A percentile compares a stretch with the other conserved stretches of the same genome.
These are phyloP conservation scores for Mungos mungo DNA, from an alignment of 2,113 vertebrate species.

Conservation along the genomic window DNA sequence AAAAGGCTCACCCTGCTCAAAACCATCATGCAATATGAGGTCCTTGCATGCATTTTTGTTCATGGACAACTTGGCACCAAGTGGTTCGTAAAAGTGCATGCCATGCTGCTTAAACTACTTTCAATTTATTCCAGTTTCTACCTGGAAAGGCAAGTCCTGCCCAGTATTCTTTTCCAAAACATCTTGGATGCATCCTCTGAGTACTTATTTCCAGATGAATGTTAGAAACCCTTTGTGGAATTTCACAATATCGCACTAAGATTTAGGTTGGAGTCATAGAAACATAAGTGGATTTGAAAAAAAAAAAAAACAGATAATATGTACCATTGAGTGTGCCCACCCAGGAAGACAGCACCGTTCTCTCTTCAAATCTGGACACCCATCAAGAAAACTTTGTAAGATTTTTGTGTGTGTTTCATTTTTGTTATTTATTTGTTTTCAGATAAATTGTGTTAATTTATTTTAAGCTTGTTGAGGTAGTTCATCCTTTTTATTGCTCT, in stretches of 20 bases:
- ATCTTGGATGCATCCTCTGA: too few relatives aligned
- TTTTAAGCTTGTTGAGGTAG: constrained; percentile 2
- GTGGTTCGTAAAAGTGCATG: not conserved
- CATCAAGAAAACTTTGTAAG: too few relatives aligned
- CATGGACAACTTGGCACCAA: not conserved
- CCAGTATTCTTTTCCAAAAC: too few relatives aligned
- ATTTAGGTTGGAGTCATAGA: not conserved
- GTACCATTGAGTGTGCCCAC: too few relatives aligned
- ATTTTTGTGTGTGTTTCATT: too few relatives aligned
- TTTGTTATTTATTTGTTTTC: constrained; percentile 38
- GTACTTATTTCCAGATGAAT: too few relatives aligned
- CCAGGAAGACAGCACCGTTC: too few relatives aligned
- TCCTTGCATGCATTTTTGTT: not conserved
- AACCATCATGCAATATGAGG: too few relatives aligned
- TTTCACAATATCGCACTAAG: not conserved
- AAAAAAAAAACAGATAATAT: not conserved
- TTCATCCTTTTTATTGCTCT: constrained; percentile 21
- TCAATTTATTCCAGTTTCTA: too few relatives aligned
- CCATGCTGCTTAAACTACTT: not conserved
- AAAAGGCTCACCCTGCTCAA: not conserved
- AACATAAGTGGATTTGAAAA: not conserved
- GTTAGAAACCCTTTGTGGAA: not conserved
- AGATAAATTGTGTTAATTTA: not conserved
- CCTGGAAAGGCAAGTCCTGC: too few relatives aligned
- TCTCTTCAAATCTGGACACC: too few relatives aligned